Evolutionary conservation across 2,888 invertebrate species (phyloP), one percentile per base, ranked within the genome.

Genomic region (Orthosia incerta): DNA sequence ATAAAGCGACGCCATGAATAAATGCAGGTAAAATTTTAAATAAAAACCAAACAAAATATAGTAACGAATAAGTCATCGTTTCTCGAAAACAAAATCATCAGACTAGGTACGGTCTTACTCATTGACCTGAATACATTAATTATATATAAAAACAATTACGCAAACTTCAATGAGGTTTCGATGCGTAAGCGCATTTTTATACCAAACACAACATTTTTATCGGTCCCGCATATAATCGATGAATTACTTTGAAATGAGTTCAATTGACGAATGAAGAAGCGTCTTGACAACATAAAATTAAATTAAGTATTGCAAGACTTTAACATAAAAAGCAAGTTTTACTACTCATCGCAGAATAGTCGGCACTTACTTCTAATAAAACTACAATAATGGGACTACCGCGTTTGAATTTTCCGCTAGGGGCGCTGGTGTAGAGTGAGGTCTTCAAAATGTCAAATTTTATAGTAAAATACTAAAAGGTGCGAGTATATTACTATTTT

Each of bases 111-210:
- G 31, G 62, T 61, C 51, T 86, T 87, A 86, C 75, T 86, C 86
- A 88, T 81, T 86, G 87, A 80, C 88, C 87, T 81, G 76, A 80
- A 83, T 88, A 81, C 79, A 83, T 82, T 53, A 76, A 83, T 87
- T 86, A 82, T 76, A 64, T 71, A 79, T 81, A 86, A 87, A 87
- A 82, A 79, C 64, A 78, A 85, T 86, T 87, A 85, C 86, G 85
- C 77, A 86, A 87, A 77, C 67, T 70, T 56, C 65, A 76, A 78
- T 77, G 79, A 71, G 80, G 77, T 86, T 71, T 62, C 57, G 51
- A 63, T 75, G 74, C 82, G 79, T 77, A 82, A 83, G 83, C 86
- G 72, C 67, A 80, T 79, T 79, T 80, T 81, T 77, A 84, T 80
- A 64, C 50, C 57, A 59, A 79, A 71, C 66, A 72, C 64, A 51